phyloP scores from a whole-genome alignment of 2,888 invertebrate genomes.

The Oscheius sp. region DNA sequence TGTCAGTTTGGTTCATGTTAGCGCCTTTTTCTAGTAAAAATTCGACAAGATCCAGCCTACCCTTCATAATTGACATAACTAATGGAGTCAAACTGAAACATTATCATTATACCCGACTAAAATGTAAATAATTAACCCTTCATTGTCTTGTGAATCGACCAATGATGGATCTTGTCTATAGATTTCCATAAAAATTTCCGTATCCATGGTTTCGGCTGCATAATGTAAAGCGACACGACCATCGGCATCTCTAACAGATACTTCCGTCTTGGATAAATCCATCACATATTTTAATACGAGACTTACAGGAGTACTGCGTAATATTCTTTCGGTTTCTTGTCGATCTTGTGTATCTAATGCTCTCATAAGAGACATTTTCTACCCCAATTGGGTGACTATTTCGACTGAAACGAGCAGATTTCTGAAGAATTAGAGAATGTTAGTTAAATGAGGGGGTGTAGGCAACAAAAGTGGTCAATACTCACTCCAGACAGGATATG shows the following conservation, averaged over 20 bases:
- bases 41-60: slow-evolving; percentile 87
- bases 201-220: slow-evolving; percentile 82
- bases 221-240: slow-evolving; percentile 87
- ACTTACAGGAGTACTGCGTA: slow-evolving; percentile 40
- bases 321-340: slow-evolving; percentile 39
- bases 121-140: slow-evolving; percentile 78
- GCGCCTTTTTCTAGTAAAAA: slow-evolving; percentile 87
- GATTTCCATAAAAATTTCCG: slow-evolving; percentile 82
- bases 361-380: slow-evolving; percentile 36
- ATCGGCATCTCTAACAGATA: slow-evolving; percentile 57
- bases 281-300: slow-evolving; percentile 42
- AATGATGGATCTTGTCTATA: slow-evolving; percentile 85
- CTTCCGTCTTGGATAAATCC: slow-evolving; percentile 41
- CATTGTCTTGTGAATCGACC: slow-evolving; percentile 87
- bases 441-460: not conserved
- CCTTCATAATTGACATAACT: slow-evolving; percentile 93
- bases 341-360: slow-evolving; percentile 44
- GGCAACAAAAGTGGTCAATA: not conserved
- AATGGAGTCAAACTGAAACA: slow-evolving; percentile 83
- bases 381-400: not conserved
- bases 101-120: not conserved
- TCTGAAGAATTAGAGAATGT: not conserved
- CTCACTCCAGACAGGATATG: too few species aligned
- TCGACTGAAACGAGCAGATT: not conserved
- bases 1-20: slow-evolving; percentile 88